A percentile compares a stretch with the other conserved stretches of the same genome.
These are phyloP conservation scores for Alaudala cheleensis DNA, from an alignment of 2,113 vertebrate species.

Conservation along the genomic window DNA sequence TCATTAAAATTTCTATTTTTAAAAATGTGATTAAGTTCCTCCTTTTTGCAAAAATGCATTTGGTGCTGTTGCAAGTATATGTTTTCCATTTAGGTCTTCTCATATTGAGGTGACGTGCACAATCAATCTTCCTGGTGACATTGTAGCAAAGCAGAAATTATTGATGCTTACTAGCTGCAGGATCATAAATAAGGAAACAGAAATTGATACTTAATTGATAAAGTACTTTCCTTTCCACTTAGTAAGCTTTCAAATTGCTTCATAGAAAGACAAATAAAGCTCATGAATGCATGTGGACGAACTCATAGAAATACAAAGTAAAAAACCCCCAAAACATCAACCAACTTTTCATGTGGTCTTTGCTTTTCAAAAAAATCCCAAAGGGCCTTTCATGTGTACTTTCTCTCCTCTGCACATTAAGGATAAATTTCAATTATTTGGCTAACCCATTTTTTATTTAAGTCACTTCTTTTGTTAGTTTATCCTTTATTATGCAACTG, in stretches of 20 bases:
- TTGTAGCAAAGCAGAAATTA: slow-evolving; percentile 83
- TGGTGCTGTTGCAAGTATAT: slow-evolving; percentile 80
- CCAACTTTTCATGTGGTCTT: slow-evolving; percentile 11
- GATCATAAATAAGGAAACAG: slow-evolving; percentile 88
- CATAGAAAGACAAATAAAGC: background rate
- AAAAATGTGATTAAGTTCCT: slow-evolving; percentile 21
- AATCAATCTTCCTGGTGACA: slow-evolving; percentile 89
- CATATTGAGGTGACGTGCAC: slow-evolving; percentile 79
- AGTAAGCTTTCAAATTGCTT: slow-evolving; percentile 52
- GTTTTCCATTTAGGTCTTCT: slow-evolving; percentile 89
- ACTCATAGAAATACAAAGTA: background rate
- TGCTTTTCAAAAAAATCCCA: background rate
- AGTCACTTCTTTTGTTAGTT: background rate
- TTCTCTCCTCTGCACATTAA: background rate
- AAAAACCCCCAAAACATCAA: background rate
- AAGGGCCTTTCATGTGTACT: background rate
- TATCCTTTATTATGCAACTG: slow-evolving; percentile 37
- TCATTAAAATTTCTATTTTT: slow-evolving; percentile 21
- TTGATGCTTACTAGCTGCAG: slow-evolving; percentile 84
- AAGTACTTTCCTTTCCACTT: slow-evolving; percentile 77
- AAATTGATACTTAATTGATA: slow-evolving; percentile 91
- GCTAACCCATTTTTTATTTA: background rate
- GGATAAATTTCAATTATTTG: slow-evolving; percentile 20
- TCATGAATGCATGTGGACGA: background rate
- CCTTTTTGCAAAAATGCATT: slow-evolving; percentile 74